phyloP scores from a whole-genome alignment of 1,140 invertebrate species.

The Drosophila grimshawi region DNA sequence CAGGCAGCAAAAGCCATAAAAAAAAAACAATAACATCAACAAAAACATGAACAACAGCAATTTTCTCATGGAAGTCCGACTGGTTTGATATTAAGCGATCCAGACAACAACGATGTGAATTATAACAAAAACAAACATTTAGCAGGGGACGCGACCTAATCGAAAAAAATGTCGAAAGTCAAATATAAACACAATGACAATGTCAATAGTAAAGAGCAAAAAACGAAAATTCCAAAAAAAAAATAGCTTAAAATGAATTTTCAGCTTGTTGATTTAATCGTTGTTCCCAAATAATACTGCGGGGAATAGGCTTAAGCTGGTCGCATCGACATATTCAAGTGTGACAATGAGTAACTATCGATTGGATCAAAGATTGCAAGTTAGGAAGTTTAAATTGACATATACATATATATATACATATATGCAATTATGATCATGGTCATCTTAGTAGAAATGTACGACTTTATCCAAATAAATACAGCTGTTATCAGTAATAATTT shows the following conservation, averaged over 20 bases:
- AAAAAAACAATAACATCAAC: slow-evolving; percentile 24
- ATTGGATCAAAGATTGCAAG: background rate
- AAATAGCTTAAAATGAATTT: slow-evolving; percentile 42
- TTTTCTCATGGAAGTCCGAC: slow-evolving; percentile 38
- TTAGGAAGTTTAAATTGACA: background rate
- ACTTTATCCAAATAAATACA: no score
- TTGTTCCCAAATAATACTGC: background rate
- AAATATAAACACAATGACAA: slow-evolving; percentile 65
- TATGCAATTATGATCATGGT: no score
- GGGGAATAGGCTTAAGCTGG: slow-evolving; percentile 5
- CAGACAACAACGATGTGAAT: slow-evolving; percentile 59
- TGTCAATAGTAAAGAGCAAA: slow-evolving; percentile 57
- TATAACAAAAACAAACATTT: slow-evolving; percentile 77
- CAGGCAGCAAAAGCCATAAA: slow-evolving; percentile 47
- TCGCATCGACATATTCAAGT: background rate
- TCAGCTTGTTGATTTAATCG: slow-evolving; percentile 3
- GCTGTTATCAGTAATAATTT: no score
- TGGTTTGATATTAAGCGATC: slow-evolving; percentile 45
- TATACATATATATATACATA: no score
- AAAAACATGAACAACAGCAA: slow-evolving; percentile 9
- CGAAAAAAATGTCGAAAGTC: slow-evolving; percentile 67
- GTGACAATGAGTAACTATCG: background rate
- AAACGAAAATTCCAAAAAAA: slow-evolving; percentile 32
- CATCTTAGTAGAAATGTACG: no score
- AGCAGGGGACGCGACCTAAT: slow-evolving; percentile 18